A percentile compares a stretch with the other conserved stretches of the same genome.
Conservation (phyloP, 2,888 invertebrate genomes). For the Kryphioiulus occultus region DNA sequence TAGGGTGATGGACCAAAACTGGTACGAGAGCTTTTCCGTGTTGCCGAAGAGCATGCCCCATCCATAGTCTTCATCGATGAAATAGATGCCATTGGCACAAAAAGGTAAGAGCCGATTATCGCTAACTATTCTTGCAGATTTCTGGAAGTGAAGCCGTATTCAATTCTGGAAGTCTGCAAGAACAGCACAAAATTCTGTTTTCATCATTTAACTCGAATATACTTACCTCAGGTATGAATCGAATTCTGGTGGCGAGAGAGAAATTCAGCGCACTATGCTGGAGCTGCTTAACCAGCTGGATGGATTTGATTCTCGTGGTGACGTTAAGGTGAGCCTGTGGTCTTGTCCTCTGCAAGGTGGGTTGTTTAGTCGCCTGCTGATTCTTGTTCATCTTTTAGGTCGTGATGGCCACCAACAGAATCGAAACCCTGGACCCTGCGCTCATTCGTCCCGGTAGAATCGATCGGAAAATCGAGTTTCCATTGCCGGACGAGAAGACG, state of each 20-base stretch:
- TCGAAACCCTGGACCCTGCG: slow-evolving; percentile 98
- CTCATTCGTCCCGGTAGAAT: slow-evolving; percentile 98
- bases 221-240: slow-evolving; percentile 86
- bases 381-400: too few species aligned
- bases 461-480: slow-evolving; percentile 99
- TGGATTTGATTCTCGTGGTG: slow-evolving; percentile 95
- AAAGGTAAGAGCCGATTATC: slow-evolving; percentile 68
- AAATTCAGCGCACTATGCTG: slow-evolving; percentile 99
- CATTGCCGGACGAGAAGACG: slow-evolving; percentile 98
- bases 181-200: too few species aligned
- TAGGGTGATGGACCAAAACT: slow-evolving; percentile 98
- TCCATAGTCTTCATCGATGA: slow-evolving; percentile 99
- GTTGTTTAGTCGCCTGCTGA: too few species aligned
- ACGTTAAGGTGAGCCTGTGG: slow-evolving; percentile 80
- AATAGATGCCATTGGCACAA: slow-evolving; percentile 99
- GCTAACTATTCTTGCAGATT: too few species aligned
- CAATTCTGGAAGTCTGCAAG: too few species aligned
- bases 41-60: slow-evolving; percentile 99
- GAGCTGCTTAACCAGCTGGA: slow-evolving; percentile 98
- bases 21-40: slow-evolving; percentile 95
- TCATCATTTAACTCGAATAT: too few species aligned
- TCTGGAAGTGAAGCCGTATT: too few species aligned
- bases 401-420: slow-evolving; percentile 97
- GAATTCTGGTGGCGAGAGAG: slow-evolving; percentile 84
- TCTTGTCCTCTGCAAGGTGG: not conserved